Percentiles rank a stretch among this genome's conserved stretches.
Conservation (phyloP, 1,140 invertebrate genomes). For the Formica exsecta region DNA sequence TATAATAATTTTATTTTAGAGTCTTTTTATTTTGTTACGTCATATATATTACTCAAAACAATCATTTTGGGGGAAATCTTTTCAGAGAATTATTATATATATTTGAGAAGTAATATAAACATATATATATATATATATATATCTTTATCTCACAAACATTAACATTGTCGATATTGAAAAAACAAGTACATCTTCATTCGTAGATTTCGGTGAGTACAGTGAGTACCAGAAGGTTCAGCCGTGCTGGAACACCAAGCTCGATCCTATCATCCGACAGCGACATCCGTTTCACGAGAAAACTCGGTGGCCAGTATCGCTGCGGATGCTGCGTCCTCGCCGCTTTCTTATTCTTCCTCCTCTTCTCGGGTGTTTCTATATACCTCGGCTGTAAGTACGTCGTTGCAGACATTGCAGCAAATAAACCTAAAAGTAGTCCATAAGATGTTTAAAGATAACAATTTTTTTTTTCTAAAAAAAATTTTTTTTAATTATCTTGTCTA, state of each 20-base stretch:
- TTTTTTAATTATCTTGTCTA: too few species aligned
- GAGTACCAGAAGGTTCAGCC: conserved; percentile 85
- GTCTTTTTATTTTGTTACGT: too few species aligned
- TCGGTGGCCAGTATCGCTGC: conserved; percentile 92
- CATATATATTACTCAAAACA: not conserved
- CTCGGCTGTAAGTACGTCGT: conserved; percentile 92
- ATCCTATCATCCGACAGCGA: conserved; percentile 94
- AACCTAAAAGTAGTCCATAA: not conserved
- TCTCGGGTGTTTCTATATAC: conserved; percentile 94
- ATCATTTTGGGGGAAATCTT: not conserved
- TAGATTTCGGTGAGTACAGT: conserved; percentile 86
- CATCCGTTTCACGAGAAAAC: conserved; percentile 94
- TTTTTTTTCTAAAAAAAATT: too few species aligned
- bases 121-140: not conserved
- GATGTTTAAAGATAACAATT: not conserved
- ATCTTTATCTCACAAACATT: not conserved
- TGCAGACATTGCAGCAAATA: not conserved
- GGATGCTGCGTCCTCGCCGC: conserved; percentile 94
- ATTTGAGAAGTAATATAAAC: too few species aligned
- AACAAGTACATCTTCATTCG: not conserved
- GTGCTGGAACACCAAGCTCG: conserved; percentile 90
- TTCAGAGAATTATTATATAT: not conserved
- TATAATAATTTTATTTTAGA: too few species aligned
- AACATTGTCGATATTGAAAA: conserved; percentile 14
- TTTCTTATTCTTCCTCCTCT: conserved; percentile 92